Evolutionary conservation across 2,888 invertebrate species (phyloP).

Genomic region (Erebia epiphron): DNA sequence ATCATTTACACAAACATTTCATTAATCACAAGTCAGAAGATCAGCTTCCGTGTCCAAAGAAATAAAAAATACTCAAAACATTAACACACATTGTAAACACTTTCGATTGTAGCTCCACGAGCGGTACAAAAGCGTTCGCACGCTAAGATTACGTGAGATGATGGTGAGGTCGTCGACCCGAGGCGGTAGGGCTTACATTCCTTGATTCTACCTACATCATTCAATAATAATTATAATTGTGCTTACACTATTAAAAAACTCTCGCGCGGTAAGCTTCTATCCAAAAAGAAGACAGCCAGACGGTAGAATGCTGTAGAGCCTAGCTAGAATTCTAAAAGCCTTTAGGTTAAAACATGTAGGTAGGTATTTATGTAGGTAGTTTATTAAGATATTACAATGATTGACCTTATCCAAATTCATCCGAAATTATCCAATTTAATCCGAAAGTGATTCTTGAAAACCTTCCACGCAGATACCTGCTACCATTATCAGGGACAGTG

Average conservation of each 20-base stretch:
- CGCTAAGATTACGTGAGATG: constrained; percentile 73
- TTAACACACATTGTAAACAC: constrained; percentile 51
- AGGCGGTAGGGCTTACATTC: constrained; percentile 32
- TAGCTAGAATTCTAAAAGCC: too few species aligned
- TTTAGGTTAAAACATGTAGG: too few species aligned
- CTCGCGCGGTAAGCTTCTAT: background rate
- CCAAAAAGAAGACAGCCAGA: background rate
- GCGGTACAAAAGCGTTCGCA: constrained; percentile 57
- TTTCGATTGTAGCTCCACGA: constrained; percentile 73
- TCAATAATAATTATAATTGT: background rate
- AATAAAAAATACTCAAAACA: constrained; percentile 22
- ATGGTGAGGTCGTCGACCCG: constrained; percentile 63
- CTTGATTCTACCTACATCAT: constrained; percentile 7
- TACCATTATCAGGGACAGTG: constrained; percentile 65
- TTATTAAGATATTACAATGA: too few species aligned
- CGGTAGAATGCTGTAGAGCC: too few species aligned
- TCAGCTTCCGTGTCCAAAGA: constrained; percentile 2
- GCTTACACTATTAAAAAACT: background rate
- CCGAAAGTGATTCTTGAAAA: background rate
- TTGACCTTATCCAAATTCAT: background rate
- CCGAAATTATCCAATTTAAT: background rate
- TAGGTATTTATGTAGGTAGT: too few species aligned
- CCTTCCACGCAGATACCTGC: constrained; percentile 59
- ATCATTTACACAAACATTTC: background rate
- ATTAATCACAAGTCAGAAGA: background rate